Evolutionary conservation across 1,140 invertebrate species (phyloP).

Genomic region (Pissodes strobi): DNA sequence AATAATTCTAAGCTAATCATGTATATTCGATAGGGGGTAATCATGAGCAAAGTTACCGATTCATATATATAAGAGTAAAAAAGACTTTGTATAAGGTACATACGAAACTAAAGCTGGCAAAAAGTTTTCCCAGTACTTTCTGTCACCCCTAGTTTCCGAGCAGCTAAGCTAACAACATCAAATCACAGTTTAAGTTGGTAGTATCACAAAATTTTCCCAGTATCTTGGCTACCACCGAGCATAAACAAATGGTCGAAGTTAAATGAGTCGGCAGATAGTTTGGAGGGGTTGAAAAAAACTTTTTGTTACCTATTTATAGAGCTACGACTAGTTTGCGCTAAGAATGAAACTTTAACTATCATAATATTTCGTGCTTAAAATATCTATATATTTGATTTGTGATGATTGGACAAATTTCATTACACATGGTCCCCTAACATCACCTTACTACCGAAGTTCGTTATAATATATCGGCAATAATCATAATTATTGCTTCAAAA

Average conservation of each 20-base stretch:
- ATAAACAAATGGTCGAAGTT: conserved; percentile 45
- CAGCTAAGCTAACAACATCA: conserved; percentile 46
- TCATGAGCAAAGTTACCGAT: conserved; percentile 28
- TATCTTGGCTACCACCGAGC: conserved; percentile 56
- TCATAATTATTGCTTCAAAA: conserved; percentile 31
- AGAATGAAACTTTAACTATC: conserved; percentile 19
- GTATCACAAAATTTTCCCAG: conserved; percentile 56
- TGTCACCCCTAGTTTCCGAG: conserved; percentile 38
- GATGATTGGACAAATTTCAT: conserved; percentile 51
- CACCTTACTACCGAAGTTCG: conserved; percentile 50
- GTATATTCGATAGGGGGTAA: neutral
- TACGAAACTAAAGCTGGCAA: conserved; percentile 41
- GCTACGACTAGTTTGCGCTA: conserved; percentile 15
- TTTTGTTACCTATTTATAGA: conserved; percentile 23
- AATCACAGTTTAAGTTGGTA: conserved; percentile 53
- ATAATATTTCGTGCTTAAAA: conserved; percentile 37
- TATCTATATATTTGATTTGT: conserved; percentile 36
- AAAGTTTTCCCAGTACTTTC: conserved; percentile 56
- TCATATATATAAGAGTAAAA: conserved; percentile 28
- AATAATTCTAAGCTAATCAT: too few species aligned
- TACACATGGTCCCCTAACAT: conserved; percentile 53
- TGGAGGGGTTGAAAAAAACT: conserved; percentile 13
- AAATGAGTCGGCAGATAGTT: conserved; percentile 20
- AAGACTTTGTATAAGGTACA: conserved; percentile 34
- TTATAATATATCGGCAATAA: conserved; percentile 36